These are phyloP conservation scores for Maconellicoccus hirsutus DNA, from an alignment of 1,140 invertebrate genomes.

Conservation along the genomic window DNA sequence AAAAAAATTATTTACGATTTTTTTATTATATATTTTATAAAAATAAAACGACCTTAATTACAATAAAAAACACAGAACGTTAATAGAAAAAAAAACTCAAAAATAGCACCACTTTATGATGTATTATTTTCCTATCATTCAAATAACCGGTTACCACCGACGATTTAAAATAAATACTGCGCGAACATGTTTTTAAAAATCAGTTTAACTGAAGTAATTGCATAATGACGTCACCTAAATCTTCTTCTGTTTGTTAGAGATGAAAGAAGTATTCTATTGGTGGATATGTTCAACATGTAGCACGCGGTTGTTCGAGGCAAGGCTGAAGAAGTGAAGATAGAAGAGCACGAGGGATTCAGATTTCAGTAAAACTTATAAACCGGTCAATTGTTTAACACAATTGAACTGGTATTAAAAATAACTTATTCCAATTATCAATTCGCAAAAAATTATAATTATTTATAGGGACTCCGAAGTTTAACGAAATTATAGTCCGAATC, in stretches of 20 bases:
- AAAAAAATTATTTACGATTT: too few relatives aligned
- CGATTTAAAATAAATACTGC: conserved; percentile 17
- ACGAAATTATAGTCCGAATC: too few relatives aligned
- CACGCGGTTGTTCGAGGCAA: background rate
- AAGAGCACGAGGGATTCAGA: background rate
- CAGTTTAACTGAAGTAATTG: conserved; percentile 13
- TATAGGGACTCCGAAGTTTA: too few relatives aligned
- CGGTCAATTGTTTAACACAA: too few relatives aligned
- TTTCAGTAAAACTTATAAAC: too few relatives aligned
- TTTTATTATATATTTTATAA: too few relatives aligned
- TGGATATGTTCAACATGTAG: background rate
- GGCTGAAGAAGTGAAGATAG: too few relatives aligned
- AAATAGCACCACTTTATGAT: background rate
- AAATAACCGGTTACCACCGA: conserved; percentile 13
- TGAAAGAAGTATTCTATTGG: background rate
- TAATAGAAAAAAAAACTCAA: conserved; percentile 5
- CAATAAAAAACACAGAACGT: background rate
- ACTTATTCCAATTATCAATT: too few relatives aligned
- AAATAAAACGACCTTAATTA: background rate
- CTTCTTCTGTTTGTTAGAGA: background rate
- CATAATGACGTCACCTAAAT: background rate
- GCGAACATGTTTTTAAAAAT: conserved; percentile 12
- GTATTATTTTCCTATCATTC: conserved; percentile 3
- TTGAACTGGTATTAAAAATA: too few relatives aligned
- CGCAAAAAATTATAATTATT: too few relatives aligned